phyloP scores from a whole-genome alignment of 2,888 invertebrate genomes.

The Heliconius ismenius region DNA sequence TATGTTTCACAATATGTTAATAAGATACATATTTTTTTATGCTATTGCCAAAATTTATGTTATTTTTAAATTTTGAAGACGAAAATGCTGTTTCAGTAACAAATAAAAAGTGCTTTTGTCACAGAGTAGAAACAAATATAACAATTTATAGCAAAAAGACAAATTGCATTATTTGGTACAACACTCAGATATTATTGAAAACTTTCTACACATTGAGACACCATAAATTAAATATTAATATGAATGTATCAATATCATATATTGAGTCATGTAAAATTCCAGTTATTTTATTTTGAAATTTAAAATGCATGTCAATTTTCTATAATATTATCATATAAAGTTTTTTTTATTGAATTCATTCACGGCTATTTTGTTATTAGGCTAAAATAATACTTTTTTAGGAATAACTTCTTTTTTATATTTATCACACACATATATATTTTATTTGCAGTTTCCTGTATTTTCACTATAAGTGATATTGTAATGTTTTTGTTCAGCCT shows the following conservation, averaged over 20 bases:
- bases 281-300: background rate
- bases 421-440: background rate
- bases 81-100: too few species aligned
- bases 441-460: background rate
- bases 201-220: background rate
- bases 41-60: background rate
- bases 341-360: background rate
- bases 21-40: background rate
- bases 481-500: background rate
- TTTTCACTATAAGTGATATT: background rate
- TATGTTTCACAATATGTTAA: background rate
- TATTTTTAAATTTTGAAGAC: background rate
- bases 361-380: background rate
- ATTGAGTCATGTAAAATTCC: conserved; percentile 3
- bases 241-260: background rate
- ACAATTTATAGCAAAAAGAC: background rate
- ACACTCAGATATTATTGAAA: conserved; percentile 3
- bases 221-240: background rate
- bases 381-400: background rate
- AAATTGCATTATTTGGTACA: background rate
- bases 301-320: background rate
- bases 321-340: background rate
- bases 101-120: background rate
- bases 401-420: background rate
- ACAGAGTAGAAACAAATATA: conserved; percentile 4